A percentile compares a stretch with the other conserved stretches of the same genome.
Conservation (phyloP, 2,113 vertebrate genomes). For the Thomomys bottae region DNA sequence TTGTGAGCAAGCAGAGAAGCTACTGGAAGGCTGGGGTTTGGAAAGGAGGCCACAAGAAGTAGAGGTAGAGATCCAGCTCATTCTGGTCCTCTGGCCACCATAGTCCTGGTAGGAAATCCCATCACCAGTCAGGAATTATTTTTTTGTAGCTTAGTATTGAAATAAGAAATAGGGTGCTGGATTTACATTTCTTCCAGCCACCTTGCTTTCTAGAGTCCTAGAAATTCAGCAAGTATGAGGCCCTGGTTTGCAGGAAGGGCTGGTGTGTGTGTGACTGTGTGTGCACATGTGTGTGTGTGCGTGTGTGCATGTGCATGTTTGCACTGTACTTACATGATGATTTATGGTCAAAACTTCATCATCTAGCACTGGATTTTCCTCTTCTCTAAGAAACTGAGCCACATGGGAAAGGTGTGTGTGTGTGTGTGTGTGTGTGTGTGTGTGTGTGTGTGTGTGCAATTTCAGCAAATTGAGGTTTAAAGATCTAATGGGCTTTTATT, state of each 20-base stretch:
- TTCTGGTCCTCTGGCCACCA: fast-evolving
- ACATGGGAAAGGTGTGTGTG: background rate
- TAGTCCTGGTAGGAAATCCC: no score
- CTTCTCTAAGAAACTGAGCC: background rate
- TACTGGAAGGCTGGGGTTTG: background rate
- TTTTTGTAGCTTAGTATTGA: background rate
- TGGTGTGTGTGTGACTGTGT: fast-evolving
- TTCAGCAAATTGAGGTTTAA: constrained; percentile 13
- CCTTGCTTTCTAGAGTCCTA: background rate
- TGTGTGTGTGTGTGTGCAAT: background rate
- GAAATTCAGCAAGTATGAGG: background rate
- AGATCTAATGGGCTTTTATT: background rate
- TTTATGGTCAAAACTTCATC: background rate
- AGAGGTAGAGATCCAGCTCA: background rate
- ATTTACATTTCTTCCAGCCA: background rate
- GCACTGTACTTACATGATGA: no score
- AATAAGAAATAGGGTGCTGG: background rate
- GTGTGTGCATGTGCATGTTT: background rate
- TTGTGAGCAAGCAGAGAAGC: background rate
- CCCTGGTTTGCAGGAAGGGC: background rate
- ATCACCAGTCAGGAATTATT: background rate
- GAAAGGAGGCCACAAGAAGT: background rate
- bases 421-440: background rate
- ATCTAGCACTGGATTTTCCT: background rate
- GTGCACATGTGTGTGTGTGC: no score